Evolutionary conservation across 2,113 vertebrate genomes (phyloP), one percentile per base, ranked within the genome.

Genomic region (Otolemur garnettii): DNA sequence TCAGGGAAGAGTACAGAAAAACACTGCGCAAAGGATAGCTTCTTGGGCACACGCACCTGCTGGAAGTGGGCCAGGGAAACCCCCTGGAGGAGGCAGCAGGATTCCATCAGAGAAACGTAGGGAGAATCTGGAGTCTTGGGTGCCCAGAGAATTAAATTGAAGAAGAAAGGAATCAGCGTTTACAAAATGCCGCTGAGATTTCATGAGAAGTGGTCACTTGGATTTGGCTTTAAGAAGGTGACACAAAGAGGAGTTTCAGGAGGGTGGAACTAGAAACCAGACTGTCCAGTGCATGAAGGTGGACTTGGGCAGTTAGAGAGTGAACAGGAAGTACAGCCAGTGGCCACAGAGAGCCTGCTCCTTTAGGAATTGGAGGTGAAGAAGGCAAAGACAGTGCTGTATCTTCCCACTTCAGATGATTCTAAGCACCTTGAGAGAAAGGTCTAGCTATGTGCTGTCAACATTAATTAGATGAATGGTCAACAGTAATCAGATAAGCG

Each of bases 401-500:
- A 19, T 72, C 55, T 72, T 75, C 42, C 53, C 18, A 62, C 53
- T 17, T 81, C 57, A 92, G 78, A 35, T 55, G 68, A 69, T 81
- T 87, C 95, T 53, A 71, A 72, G 14, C 9, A 30, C 33, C 71
- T 77, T 75, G 45, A 80, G 10, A 92, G 79, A 93, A 93, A 93
- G 33, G 22, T 50, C 42, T 66, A 80, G 35, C 66, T 89, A 66
- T 50, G 12, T 42, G 26, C 12, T 8, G 71, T 68, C 82, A 80
- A 78, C 38, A 91, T 64, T 94, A 89, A 28, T 81, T 68, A 94
- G 8, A 50, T 9, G 45, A 50, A 50, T 50, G 8, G 4, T 50
- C 8, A 50, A 50, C 9, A 50, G 45, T 94, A 89, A 28, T 81
- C 68, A 94, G 77, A 74, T 91, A 78, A 71, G 8, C 69, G 53